These are phyloP conservation scores for Pluvianellus socialis DNA, from an alignment of 2,113 vertebrate species.

Conservation along the genomic window DNA sequence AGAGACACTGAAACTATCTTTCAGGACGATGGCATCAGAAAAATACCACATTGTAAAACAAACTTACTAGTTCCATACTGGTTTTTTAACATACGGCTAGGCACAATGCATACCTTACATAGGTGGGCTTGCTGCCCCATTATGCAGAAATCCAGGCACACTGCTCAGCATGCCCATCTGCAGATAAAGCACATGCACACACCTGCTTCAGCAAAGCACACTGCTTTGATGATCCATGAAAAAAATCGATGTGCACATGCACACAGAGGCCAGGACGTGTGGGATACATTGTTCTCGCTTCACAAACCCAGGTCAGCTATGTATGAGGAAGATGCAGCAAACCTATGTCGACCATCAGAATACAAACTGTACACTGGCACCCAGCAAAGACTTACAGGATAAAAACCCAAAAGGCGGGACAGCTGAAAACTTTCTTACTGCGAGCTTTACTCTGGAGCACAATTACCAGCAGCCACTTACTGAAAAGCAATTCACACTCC, in stretches of 20 bases:
- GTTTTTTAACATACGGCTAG: not conserved
- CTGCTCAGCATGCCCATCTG: not conserved
- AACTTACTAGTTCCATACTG: conserved; percentile 8
- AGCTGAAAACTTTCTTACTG: not conserved
- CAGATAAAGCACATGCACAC: not conserved
- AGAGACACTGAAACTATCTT: not conserved
- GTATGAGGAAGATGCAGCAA: not conserved
- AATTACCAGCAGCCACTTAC: not conserved
- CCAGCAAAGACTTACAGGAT: not conserved
- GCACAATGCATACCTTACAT: not conserved
- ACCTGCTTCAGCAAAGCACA: not conserved
- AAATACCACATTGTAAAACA: not conserved
- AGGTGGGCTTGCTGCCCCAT: not conserved
- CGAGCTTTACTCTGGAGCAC: not conserved
- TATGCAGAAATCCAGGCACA: not conserved
- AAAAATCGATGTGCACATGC: not conserved
- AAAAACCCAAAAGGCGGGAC: not conserved
- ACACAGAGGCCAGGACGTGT: rapidly evolving
- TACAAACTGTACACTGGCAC: not conserved
- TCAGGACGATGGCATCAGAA: conserved; percentile 5
- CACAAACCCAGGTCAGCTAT: not conserved
- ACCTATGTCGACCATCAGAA: not conserved
- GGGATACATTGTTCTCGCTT: not conserved
- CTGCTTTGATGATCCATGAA: not conserved
- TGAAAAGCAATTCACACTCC: not conserved